Base-by-base conservation (phyloP, 2,797 vertebrate genomes). In the Hybognathus amarus region DNA sequence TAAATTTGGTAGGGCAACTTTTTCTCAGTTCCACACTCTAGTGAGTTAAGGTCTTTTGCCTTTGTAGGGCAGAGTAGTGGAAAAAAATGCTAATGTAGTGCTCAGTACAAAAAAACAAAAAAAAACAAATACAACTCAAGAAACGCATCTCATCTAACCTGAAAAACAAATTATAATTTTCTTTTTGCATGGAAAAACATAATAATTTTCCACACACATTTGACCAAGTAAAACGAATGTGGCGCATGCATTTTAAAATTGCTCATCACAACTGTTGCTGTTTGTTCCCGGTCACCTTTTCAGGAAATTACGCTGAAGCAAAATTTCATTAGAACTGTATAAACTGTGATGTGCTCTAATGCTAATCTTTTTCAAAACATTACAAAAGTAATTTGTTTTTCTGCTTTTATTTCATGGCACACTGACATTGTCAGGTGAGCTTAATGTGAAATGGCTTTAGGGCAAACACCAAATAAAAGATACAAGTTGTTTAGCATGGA, bases 391-490 rank as follows among this genome's bases (percentile, higher is more conserved):
- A 67, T 67, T 75, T 54, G 61, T 75, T 75, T 82, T 66, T 75
- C 45, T 27, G 71, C 24, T 66, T 82, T 82, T 76, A 82, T 76
- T 75, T 82, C 80, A 75, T 47, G 33, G 45, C 47, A 67, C 59
- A 54, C 80, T 82, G 70, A 52, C 45, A 56, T 66, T 75, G 80
- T 66, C 70, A 82, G 70, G 80, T 82, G 70, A 82, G 50, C 59
- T 75, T 82, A 75, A 82, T 75, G 59, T 82, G 70, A 82, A 75
- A 82, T 52, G 80, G 80, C 80, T 82, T 82, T 38, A 75, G 80
- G 80, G 80, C 56, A 75, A 82, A 75, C 13, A 0, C 4, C 30
- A 40, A n/a, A 66, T 47, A 47, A 27, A 52, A 4, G 63, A 66
- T 54, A 45, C 54, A 75, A 50, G 6, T 20, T 75, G n/a, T 73